These are phyloP conservation scores for Falco rusticolus DNA, from an alignment of 2,797 vertebrate genomes.

Conservation along the genomic window DNA sequence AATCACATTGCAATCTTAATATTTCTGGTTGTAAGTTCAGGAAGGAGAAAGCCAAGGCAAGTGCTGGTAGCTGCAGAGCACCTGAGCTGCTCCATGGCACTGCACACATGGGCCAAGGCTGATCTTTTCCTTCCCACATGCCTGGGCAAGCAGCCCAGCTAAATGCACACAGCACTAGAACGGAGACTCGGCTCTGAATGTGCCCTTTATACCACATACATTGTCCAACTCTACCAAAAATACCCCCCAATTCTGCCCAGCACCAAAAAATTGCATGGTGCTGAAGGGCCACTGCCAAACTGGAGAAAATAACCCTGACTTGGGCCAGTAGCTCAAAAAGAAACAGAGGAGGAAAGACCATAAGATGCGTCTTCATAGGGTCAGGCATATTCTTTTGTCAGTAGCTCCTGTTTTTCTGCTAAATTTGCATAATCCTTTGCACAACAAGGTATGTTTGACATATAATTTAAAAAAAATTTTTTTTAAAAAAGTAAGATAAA, in stretches of 20 bases:
- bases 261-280: not conserved
- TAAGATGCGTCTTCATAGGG: not conserved
- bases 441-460: not conserved
- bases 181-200: not conserved
- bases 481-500: not conserved
- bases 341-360: not conserved
- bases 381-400: not conserved
- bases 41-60: slow-evolving; percentile 3
- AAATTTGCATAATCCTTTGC: not conserved
- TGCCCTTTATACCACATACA: not conserved
- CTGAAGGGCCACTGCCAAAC: not conserved
- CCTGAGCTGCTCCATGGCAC: not conserved
- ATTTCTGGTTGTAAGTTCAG: not conserved
- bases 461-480: not conserved
- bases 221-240: not conserved
- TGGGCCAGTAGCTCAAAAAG: not conserved
- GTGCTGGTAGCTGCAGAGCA: not conserved
- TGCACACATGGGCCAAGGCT: not conserved
- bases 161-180: not conserved
- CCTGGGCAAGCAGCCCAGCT: slow-evolving; percentile 6
- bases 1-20: not conserved
- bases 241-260: not conserved
- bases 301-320: not conserved
- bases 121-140: not conserved
- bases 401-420: not conserved